Base-by-base conservation (phyloP, 2,888 invertebrate species). In the Sesia bembeciformis region DNA sequence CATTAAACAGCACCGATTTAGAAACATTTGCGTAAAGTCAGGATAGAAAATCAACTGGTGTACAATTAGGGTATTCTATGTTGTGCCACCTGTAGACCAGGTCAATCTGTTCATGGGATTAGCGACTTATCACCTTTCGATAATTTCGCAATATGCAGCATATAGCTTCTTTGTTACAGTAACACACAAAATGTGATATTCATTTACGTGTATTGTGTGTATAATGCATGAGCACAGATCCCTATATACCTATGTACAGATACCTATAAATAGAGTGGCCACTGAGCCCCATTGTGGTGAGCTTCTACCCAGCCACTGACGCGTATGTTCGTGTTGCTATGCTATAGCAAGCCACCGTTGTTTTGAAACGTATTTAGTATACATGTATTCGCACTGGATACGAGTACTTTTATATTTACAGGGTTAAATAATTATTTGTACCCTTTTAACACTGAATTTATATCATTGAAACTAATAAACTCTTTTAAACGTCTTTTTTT, bases 221-320 rank as follows among this genome's bases (percentile, higher is more conserved):
- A 4, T 7, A 46, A 7, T 46, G 23, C 46, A 46, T 46, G 46
- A 46, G n/a, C 23, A 4, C 46, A 46, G 46, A 46, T 46, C 6
- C 46, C 46, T 8, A 46, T 23, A 23, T 23, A 23, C 23, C 23
- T 23, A 23, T 23, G 23, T 23, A 23, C 23, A 23, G 23, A 23
- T 23, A 23, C 23, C 23, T 23, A 23, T 46, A 46, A 46, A 46
- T 46, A 46, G 46, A 46, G 23, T 23, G 46, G n/a, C 46, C 46
- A 46, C 39, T 38, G 51, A 59, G 57, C 60, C 58, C 62, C 56
- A 56, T 69, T 66, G 68, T 60, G 65, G 65, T 53, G 52, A 54
- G 57, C 51, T 53, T 51, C 53, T 52, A 53, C 55, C 52, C 46
- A 55, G 57, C 58, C 57, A 60, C 61, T 60, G 58, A 55, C 56